Conservation (phyloP, 2,113 vertebrate genomes). For the Poeciliopsis occidentalis region DNA sequence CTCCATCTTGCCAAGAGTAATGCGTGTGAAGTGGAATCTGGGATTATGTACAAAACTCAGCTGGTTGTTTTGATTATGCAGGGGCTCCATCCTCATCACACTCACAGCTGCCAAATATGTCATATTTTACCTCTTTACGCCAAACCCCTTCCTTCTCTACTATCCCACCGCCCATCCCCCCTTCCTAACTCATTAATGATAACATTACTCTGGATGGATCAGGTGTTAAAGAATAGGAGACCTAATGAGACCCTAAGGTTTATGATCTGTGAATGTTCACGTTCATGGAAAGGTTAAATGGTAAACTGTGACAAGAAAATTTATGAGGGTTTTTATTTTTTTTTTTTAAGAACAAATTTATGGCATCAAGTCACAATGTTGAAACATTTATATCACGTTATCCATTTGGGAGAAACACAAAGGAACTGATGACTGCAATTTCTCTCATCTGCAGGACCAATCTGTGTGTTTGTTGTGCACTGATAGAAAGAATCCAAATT, state of each 20-base stretch:
- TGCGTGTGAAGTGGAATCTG: slow-evolving; percentile 56
- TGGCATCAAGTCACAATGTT: neutral
- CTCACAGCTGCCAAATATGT: slow-evolving; percentile 72
- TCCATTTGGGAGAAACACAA: neutral
- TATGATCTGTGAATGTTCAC: slow-evolving; percentile 8
- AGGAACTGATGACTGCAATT: slow-evolving; percentile 19
- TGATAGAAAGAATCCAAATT: neutral
- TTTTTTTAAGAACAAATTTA: neutral
- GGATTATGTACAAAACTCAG: slow-evolving; percentile 58
- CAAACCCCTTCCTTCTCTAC: slow-evolving; percentile 34
- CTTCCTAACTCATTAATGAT: slow-evolving; percentile 54
- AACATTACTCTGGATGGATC: slow-evolving; percentile 59
- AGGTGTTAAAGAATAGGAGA: slow-evolving; percentile 24
- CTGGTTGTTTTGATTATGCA: slow-evolving; percentile 72
- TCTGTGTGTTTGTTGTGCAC: neutral
- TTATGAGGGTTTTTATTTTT: neutral
- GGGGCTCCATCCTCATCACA: slow-evolving; percentile 51
- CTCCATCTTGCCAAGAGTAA: slow-evolving; percentile 38
- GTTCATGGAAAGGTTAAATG: slow-evolving; percentile 39
- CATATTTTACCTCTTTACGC: slow-evolving; percentile 56
- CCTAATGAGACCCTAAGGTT: slow-evolving; percentile 30
- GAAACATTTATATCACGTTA: neutral
- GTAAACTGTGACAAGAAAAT: neutral
- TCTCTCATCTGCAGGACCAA: slow-evolving; percentile 17
- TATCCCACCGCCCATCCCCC: neutral